Evolutionary conservation across 2,797 vertebrate species (phyloP), one percentile per base, ranked within the genome.

Genomic region (Siniperca undulata): DNA sequence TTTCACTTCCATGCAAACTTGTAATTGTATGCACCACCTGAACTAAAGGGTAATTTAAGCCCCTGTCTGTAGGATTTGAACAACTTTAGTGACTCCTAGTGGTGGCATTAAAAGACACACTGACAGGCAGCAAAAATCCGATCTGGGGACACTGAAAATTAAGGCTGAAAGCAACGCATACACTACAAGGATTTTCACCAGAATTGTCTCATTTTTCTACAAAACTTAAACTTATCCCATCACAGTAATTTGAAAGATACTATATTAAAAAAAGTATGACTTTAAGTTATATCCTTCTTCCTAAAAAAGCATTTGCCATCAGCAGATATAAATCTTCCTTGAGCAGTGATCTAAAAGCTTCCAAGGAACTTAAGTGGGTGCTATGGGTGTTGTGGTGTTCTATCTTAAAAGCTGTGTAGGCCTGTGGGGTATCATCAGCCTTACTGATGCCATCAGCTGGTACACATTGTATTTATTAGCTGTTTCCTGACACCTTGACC

Each of bases 21-120:
- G 30, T 30, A 30, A 30, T 30, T 30, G 30, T 30, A 30, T 30
- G 30, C 30, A 30, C 30, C 30, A 30, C 30, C 30, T 30, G 30
- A 30, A 30, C 30, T 30, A 30, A 30, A 30, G 30, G 30, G 30
- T 30, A 30, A 30, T 30, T 30, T 30, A 30, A 30, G 30, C 30
- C 30, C 30, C 30, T 30, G 30, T 30, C 30, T 30, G 30, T 30
- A 30, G 30, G 30, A 30, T 30, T 30, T 40, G 9, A 38, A 38
- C 38, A 38, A 38, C 38, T 38, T 9, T 38, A 3, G 34, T 0
- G 6, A 36, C 48, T 68, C 30, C 20, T n/a, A 16, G 13, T 40
- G 20, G 16, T 74, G 71, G n/a, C 34, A 64, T 38, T 30, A 40
- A 27, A 34, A 24, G 36, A 73, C 27, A 61, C 27, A 73, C 30